phyloP scores from a whole-genome alignment of 2,113 vertebrate species.

The Phoenicopterus ruber region DNA sequence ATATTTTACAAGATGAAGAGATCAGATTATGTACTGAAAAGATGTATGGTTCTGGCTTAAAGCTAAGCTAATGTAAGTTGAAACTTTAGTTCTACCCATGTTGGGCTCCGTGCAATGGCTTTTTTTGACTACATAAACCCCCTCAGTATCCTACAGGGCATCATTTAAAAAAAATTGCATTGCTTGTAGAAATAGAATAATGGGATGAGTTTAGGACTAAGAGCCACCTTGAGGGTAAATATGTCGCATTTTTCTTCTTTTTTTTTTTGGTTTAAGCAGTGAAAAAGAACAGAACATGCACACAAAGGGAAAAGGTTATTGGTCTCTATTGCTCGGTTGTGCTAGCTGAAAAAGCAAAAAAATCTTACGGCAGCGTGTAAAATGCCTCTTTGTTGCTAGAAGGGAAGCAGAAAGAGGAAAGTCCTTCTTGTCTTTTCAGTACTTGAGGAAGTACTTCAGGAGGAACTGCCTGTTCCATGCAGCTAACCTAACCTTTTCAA shows the following conservation, averaged over 20 bases:
- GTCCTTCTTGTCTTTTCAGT: background rate
- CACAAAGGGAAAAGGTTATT: slow-evolving; percentile 1
- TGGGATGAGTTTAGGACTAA: slow-evolving; percentile 18
- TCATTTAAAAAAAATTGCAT: background rate
- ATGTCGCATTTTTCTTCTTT: background rate
- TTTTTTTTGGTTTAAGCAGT: background rate
- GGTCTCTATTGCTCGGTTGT: background rate
- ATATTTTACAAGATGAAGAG: background rate
- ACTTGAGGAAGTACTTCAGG: background rate
- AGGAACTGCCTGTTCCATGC: background rate
- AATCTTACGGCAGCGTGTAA: background rate
- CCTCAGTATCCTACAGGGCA: background rate
- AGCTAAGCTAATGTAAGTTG: background rate
- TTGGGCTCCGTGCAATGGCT: background rate
- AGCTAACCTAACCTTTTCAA: background rate
- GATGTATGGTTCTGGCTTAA: background rate
- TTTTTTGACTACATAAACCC: background rate
- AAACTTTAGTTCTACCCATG: background rate
- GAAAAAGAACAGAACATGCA: background rate
- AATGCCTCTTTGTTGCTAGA: background rate
- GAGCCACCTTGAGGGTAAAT: slow-evolving; percentile 39
- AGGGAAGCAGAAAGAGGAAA: background rate
- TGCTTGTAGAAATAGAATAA: slow-evolving; percentile 15
- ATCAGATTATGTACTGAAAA: background rate
- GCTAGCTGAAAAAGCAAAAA: background rate